Percentiles rank a stretch among this genome's conserved stretches.
These are phyloP conservation scores for Rhea pennata DNA, from an alignment of 2,113 vertebrate genomes.

Conservation along the genomic window DNA sequence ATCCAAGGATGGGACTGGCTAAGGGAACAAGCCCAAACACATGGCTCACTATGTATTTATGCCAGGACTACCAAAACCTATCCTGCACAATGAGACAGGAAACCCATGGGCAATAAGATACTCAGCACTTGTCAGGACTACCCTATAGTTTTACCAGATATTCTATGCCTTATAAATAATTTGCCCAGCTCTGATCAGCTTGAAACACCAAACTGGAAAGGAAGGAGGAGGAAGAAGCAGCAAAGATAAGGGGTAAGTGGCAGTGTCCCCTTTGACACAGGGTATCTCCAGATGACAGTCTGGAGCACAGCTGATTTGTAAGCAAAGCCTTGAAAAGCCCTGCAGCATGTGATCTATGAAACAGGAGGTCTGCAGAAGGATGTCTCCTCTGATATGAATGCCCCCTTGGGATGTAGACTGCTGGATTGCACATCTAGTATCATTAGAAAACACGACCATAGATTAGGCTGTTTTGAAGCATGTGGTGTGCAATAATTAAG, in stretches of 20 bases:
- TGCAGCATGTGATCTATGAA: slow-evolving; percentile 41
- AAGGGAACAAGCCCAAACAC: not conserved
- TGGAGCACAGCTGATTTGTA: slow-evolving; percentile 27
- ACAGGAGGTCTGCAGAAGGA: slow-evolving; percentile 54
- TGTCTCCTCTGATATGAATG: slow-evolving; percentile 46
- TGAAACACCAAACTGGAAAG: not conserved
- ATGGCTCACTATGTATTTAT: not conserved
- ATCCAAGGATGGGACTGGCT: not conserved
- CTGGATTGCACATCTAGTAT: slow-evolving; percentile 63
- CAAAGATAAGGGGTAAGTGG: slow-evolving; percentile 1
- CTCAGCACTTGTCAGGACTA: not conserved
- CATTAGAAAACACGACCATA: slow-evolving; percentile 77
- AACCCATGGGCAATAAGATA: not conserved
- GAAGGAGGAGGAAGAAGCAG: not conserved
- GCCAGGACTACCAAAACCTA: not conserved
- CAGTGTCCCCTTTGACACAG: not conserved
- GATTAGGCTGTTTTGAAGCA: slow-evolving; percentile 83
- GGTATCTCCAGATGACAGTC: not conserved
- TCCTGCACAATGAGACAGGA: not conserved
- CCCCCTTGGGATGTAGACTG: slow-evolving; percentile 71
- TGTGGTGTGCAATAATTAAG: slow-evolving; percentile 94
- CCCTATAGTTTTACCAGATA: not conserved
- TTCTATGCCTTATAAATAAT: not conserved
- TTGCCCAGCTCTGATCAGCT: not conserved
- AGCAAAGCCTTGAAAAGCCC: slow-evolving; percentile 51